Evolutionary conservation across 2,113 vertebrate species (phyloP), one percentile per base, ranked within the genome.

Genomic region (Pleuronectes platessa): DNA sequence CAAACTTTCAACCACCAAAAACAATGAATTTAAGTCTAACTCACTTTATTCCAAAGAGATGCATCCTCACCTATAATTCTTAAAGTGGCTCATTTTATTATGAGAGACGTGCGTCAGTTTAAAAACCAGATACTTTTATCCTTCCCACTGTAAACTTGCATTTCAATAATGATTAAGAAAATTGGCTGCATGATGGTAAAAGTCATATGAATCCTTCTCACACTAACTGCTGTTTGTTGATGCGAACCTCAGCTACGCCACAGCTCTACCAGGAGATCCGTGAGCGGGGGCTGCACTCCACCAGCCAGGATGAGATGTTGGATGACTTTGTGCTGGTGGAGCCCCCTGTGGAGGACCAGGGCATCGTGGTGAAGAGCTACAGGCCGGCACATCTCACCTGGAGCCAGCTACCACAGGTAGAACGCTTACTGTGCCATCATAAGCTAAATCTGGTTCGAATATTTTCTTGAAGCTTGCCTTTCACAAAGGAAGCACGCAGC

Each of bases 331-430:
- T 82, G 76, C 92, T 94, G 0, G 88, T 91, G 6, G 94, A 93
- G 17, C 56, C 82, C 0, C 92, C 74, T 0, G 88, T 61, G 0
- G 71, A 71, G 0, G 95, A 95, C 0, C 15, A 94, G 2, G 45
- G 85, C 26, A 98, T 99, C 0, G 94, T 98, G 87, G 96, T 99
- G 76, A 95, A 94, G 91, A 97, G 69, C 90, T 98, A 97, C 82
- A 94, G 95, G 37, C 96, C 95, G 0, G 92, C 89, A 0, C 96
- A 97, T 73, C 80, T 96, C 42, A 98, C 96, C 71, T 99, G 98
- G 98, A 98, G 98, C 90, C 97, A 98, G 83, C 95, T 98, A 13
- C 97, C 95, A 0, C 95, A 97, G 97, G 98, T 98, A 79, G 64
- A 31, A 31, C 31, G 31, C 31, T 31, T 7, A 31, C 31, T 31